phyloP scores from a whole-genome alignment of 2,888 invertebrate genomes.

The Oligia fasciuncula region DNA sequence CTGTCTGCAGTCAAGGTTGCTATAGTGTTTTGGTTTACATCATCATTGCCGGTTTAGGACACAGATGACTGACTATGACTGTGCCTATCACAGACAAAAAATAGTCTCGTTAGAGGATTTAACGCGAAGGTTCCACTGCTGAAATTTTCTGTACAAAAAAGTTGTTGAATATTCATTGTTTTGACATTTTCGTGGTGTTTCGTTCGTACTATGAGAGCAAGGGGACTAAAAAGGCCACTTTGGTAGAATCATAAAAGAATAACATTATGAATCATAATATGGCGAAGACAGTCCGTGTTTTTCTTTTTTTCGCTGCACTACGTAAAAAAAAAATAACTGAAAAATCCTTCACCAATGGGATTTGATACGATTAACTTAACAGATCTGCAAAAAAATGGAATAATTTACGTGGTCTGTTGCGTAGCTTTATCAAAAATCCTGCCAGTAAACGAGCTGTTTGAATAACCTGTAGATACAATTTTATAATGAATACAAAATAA shows the following conservation, averaged over 20 bases:
- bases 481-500: background rate
- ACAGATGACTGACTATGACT: slow-evolving; percentile 74
- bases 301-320: too few species aligned
- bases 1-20: slow-evolving; percentile 76
- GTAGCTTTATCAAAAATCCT: slow-evolving; percentile 17
- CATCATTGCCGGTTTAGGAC: slow-evolving; percentile 77
- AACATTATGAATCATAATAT: too few species aligned
- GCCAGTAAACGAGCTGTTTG: slow-evolving; percentile 4
- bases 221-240: too few species aligned
- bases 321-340: too few species aligned
- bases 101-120: slow-evolving; percentile 38
- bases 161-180: slow-evolving; percentile 36
- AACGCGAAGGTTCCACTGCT: slow-evolving; percentile 27
- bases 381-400: slow-evolving; percentile 14
- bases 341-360: too few species aligned
- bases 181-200: slow-evolving; percentile 22
- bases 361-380: too few species aligned
- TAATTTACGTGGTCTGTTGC: slow-evolving; percentile 42
- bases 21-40: slow-evolving; percentile 76
- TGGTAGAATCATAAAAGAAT: too few species aligned
- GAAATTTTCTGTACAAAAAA: slow-evolving; percentile 39
- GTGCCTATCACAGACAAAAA: slow-evolving; percentile 47
- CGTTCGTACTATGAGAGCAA: background rate
- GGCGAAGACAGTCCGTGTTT: too few species aligned
- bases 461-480: slow-evolving; percentile 1